Base-by-base conservation (phyloP, 2,888 invertebrate genomes). In the Cerastoderma edule region DNA sequence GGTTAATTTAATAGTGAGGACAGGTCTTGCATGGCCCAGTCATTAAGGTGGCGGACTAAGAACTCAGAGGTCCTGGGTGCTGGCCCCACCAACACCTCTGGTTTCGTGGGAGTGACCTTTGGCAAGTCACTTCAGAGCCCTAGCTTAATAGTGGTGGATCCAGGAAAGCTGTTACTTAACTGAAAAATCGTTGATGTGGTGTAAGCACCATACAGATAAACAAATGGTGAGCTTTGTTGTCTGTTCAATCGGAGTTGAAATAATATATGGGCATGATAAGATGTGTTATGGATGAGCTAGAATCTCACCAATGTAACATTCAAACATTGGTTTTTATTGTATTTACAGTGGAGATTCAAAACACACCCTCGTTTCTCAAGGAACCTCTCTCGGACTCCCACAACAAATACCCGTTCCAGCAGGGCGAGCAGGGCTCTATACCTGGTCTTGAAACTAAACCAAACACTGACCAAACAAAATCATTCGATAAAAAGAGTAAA, bases 361-460 rank as follows among this genome's bases (percentile, higher is more conserved):
- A 80, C 54, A 80, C 85, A 28, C 83, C 88, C 46, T 78, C 84
- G n/a, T 85, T 83, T 72, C 72, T 87, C 19, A 87, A 85, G 66
- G 85, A 87, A 53, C 83, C 87, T 27, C 70, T 85, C 22, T 77
- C 84, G 28, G 84, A 88, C 35, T 80, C 84, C 5, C 80, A 83
- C 75, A 72, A 72, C 33, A 83, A 80, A 60, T 84, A 84, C 60
- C 85, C 84, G 39, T 88, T 88, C 75, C 72, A 85, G 67, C 87
- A 84, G 56, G 80, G 77, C 70, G 84, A 72, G 72, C 63, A 85
- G 63, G 74, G 79, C 50, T 78, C 75, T 71, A 88, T 88, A 65
- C 88, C 89, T 35, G 89, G 89, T 28, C 70, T 88, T 66, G 88
- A 88, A 75, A 57, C 80, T 28, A 78, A 73, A 65, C 60, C 39